Evolutionary conservation across 2,113 vertebrate species (phyloP), one percentile per base, ranked within the genome.

Genomic region (Ptilorrhoa leucosticta): DNA sequence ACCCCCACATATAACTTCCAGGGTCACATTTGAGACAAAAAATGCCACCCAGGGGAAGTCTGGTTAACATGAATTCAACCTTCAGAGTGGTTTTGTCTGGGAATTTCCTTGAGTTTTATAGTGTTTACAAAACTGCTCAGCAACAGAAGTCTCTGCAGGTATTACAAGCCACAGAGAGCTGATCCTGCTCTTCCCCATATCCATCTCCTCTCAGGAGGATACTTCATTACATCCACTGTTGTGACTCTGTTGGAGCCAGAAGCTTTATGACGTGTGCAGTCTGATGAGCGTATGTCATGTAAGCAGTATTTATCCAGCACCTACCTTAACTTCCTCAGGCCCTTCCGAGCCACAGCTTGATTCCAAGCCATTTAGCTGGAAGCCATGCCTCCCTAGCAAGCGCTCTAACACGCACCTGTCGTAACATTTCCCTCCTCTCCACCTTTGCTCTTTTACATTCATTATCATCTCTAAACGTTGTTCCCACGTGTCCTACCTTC

Each of bases 21-120:
- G 51, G 54, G 50, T 69, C 47, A 88, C 31, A 70, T 22, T 1
- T 66, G 31, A 89, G 56, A 83, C 42, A 83, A 87, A 69, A 91
- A 84, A 71, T 31, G 44, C 44, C 47, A 44, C 8, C 23, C 56
- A 84, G 26, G 64, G 39, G n/a, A 83, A 66, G 42, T 24, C 56
- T 60, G n/a, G 56, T 60, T 78, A 87, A 72, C 22, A 17, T 2
- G 10, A 85, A 82, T 86, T 72, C 63, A 88, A 16, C 30, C 15
- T 83, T 65, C 57, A 76, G 8, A 83, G 31, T n/a, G 61, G 44
- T 87, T 96, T 89, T 92, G 69, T 87, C 94, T 89, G 86, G 83
- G 92, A 96, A 94, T 96, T 89, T 93, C 64, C 77, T 90, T 35
- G 48, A 47, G 22, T 61, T 93, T 89, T 77, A 90, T 9, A 76